Evolutionary conservation across 2,888 invertebrate genomes (phyloP), one percentile per base, ranked within the genome.

Genomic region (Melinaea marsaeus): DNA sequence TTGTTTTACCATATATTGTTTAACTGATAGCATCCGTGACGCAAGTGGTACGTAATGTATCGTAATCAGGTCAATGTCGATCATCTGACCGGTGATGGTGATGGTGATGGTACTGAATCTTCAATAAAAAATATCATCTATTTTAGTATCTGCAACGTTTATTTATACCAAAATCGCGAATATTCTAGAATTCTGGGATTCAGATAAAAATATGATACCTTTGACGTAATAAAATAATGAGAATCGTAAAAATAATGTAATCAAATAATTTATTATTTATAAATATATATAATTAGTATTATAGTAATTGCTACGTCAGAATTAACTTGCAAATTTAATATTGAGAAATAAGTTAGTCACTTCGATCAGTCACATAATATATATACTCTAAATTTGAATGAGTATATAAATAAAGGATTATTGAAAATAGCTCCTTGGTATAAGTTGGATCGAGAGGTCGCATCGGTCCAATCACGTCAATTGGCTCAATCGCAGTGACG

Each of bases 401-500:
- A 13, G 6, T 37, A 35, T 61, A 55, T 56, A 57, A 61, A 57
- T 34, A 55, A 45, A 9, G n/a, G 57, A 45, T 37, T 62, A 54
- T 42, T 61, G 33, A 57, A 48, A 45, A 47, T 58, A 57, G 58
- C 70, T 71, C 72, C 74, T 73, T 71, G 70, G 63, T 64, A 62
- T 66, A 67, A 71, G 70, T 73, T 74, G 74, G 72, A 71, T 60
- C 61, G 71, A 72, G 72, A 75, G 73, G 75, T 75, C 75, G 75
- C 75, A 62, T 64, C 63, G 74, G 70, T 66, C 74, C 76, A 85
- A 86, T 88, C 86, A 84, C 85, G 85, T 85, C 88, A 89, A 88
- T 90, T 90, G 86, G 76, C 80, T 79, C 82, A 84, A 86, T 85
- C 80, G 83, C 76, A 78, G 79, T 88, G 87, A 88, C 88, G 88